Evolutionary conservation across 2,113 vertebrate species (phyloP).

Genomic region (Mastomys natalensis): DNA sequence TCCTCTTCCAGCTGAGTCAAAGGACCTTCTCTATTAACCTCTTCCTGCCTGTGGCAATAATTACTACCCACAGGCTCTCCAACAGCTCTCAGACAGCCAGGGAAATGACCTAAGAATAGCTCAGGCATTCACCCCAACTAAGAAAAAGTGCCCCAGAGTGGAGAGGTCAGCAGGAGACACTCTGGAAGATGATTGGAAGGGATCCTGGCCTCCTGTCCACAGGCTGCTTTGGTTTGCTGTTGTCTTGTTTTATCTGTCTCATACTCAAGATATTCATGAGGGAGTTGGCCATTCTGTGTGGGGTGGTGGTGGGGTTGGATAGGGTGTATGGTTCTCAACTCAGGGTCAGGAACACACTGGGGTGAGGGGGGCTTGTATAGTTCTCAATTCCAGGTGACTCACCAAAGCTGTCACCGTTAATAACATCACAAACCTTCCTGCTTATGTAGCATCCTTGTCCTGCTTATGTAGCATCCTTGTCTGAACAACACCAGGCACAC

Average conservation of each 20-base stretch:
- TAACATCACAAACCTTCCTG: not conserved
- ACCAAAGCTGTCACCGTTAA: not conserved
- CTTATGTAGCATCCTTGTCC: not conserved
- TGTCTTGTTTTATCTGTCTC: not conserved
- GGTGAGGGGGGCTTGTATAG: too few species aligned
- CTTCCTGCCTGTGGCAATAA: constrained; percentile 80
- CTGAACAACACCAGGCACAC: not conserved
- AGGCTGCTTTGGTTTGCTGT: not conserved
- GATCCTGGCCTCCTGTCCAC: not conserved
- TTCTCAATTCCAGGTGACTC: not conserved
- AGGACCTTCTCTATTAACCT: constrained; percentile 79
- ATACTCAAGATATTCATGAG: not conserved
- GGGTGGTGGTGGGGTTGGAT: not conserved
- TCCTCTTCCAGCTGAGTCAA: constrained; percentile 80
- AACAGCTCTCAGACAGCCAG: constrained; percentile 28
- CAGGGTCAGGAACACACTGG: not conserved
- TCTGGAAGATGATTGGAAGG: fast-evolving
- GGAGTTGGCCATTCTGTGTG: not conserved
- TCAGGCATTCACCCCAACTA: constrained; percentile 59
- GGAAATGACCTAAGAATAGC: constrained; percentile 68
- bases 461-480: not conserved
- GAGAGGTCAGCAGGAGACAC: not conserved
- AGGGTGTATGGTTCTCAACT: not conserved
- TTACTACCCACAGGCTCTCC: constrained; percentile 59
- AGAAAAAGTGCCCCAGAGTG: constrained; percentile 56